Base-by-base conservation (phyloP, 2,888 invertebrate genomes). In the Volucella inanis region DNA sequence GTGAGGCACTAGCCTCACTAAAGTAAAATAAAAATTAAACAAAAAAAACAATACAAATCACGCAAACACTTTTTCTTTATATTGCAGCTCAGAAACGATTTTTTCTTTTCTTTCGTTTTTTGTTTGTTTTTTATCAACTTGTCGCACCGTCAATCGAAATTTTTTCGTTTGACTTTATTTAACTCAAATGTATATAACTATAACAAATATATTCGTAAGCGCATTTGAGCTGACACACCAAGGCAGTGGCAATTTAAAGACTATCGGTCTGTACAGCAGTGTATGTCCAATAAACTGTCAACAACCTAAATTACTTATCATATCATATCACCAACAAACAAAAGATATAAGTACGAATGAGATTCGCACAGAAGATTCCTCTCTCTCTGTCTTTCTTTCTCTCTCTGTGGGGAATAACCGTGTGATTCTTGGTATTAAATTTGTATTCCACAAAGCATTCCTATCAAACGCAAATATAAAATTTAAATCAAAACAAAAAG, bases 371-470 rank as follows among this genome's bases (percentile, higher is more conserved):
- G 49, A 78, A 6, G 18, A 55, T 62, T 31, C 71, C 65, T 64
- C 18, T 15, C 68, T 72, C 62, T 67, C 55, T n/a, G n/a, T n/a
- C n/a, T n/a, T n/a, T 22, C 18, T 22, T 3, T 22, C 18, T 79
- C 50, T 22, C 22, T 22, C 3, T 31, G 31, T 79, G 75, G 83
- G 83, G 83, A 84, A 79, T 70, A 64, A 79, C 79, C 83, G 79
- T 31, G 31, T 31, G 57, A 78, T 68, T 77, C 71, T 77, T 71
- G 65, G 43, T 50, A 14, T 38, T 12, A n/a, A 70, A 57, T 59
- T 54, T 31, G 64, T 45, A 72, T 71, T 71, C 45, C 41, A 18
- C 15, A 67, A 47, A 18, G 31, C 52, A 59, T 54, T 39, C 31
- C 47, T 12, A 57, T 45, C 38, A 76, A 65, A 47, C 10, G 41